Evolutionary conservation across 1,140 invertebrate genomes (phyloP), one percentile per base, ranked within the genome.

Genomic region (Microplitis demolitor): DNA sequence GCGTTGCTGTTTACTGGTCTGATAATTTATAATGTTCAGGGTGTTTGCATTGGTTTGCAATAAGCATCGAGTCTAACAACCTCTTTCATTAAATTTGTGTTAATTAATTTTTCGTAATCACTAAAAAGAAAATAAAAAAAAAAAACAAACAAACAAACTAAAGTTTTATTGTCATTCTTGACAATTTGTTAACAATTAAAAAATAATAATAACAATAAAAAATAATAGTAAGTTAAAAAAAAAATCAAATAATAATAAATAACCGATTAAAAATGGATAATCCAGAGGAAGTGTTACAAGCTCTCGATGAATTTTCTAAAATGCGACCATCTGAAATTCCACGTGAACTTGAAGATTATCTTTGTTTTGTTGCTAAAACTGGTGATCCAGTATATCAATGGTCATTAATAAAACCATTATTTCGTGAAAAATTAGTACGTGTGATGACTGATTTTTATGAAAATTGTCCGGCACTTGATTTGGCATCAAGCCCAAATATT

Each of bases 381-480:
- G 97, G 97, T 66, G 95, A 98, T 85, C 96, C 96, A 6, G 90
- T 98, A 33, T 98, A 96, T 82, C 96, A 96, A 76, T 98, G 97
- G 97, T 87, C 92, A 24, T 88, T 94, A 63, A 90, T 98, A 16
- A 96, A 97, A 84, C 91, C 91, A 78, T 89, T 98, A 67, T 94
- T 98, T 81, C 91, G 94, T 72, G 92, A 95, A 81, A 98, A 98
- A 83, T 87, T 98, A 3, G 89, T 95, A 9, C 90, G 90, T 69
- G 96, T 97, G 11, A 95, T 97, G 79, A 93, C 91, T 39, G 92
- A 97, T 66, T 97, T 97, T 79, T 92, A 95, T 73, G 92, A 95
- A 82, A 92, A 91, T 31, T 91, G 92, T 69, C 91, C 94, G 4
- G 90, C 91, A 24, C 89, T 94, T 13, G 90, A 91, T 69, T 90